These are phyloP conservation scores for Drosophila kanekoi DNA, from an alignment of 2,888 invertebrate genomes.

Conservation along the genomic window DNA sequence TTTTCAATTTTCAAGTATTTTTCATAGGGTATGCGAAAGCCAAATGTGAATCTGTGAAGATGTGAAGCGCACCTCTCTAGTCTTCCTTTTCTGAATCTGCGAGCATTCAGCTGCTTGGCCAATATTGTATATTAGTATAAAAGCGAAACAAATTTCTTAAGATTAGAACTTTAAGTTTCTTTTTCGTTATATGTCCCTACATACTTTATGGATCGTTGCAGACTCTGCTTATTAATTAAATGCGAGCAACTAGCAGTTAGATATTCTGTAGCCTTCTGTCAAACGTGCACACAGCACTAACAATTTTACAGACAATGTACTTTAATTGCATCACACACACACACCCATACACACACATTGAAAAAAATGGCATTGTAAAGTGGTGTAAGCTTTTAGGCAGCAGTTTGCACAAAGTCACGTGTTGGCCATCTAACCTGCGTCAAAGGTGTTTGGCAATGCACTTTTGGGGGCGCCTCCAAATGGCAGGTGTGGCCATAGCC, in stretches of 20 bases:
- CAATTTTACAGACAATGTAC: conserved; percentile 69
- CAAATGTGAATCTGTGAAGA: too few species aligned
- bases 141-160: too few species aligned
- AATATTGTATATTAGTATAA: too few species aligned
- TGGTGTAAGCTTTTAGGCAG: conserved; percentile 47
- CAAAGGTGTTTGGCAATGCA: conserved; percentile 39
- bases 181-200: too few species aligned
- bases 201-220: too few species aligned
- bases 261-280: not conserved
- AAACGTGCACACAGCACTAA: conserved; percentile 19
- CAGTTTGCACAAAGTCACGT: conserved; percentile 32
- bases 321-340: conserved; percentile 53
- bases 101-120: too few species aligned
- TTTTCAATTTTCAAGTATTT: too few species aligned
- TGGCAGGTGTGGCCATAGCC: conserved; percentile 30
- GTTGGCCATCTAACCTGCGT: conserved; percentile 19
- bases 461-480: conserved; percentile 29
- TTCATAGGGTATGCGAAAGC: too few species aligned
- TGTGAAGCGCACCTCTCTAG: too few species aligned
- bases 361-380: conserved; percentile 13
- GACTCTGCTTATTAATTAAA: conserved; percentile 8
- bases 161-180: too few species aligned
- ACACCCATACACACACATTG: not conserved
- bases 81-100: too few species aligned
- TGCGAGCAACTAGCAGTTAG: conserved; percentile 10